phyloP scores from a whole-genome alignment of 2,888 invertebrate species.

The Rambutsinella grinnellia region DNA sequence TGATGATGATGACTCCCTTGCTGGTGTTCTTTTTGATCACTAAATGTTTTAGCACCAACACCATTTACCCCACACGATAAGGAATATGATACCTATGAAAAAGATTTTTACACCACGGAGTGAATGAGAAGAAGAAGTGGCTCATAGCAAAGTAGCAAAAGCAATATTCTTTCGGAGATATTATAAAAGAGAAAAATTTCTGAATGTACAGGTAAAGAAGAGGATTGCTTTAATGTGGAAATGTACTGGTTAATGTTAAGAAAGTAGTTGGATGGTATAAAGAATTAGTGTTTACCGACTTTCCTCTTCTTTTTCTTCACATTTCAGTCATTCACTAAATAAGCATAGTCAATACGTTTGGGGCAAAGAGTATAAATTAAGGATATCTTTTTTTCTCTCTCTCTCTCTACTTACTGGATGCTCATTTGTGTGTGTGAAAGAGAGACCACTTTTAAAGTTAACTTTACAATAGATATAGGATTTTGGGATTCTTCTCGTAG shows the following conservation, averaged over 20 bases:
- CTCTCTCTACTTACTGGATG: too few species aligned
- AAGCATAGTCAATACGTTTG: background rate
- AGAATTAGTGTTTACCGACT: conserved; percentile 8
- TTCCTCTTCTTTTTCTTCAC: background rate
- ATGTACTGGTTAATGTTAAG: background rate
- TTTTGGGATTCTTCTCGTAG: background rate
- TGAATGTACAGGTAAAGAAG: background rate
- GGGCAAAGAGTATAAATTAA: background rate
- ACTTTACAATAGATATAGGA: background rate
- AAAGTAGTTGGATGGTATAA: too few species aligned
- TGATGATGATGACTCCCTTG: background rate
- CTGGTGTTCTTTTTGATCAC: conserved; percentile 9
- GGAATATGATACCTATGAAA: background rate
- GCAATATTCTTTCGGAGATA: conserved; percentile 2
- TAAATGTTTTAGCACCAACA: background rate
- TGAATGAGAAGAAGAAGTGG: background rate
- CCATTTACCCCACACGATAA: background rate
- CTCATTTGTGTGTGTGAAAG: too few species aligned
- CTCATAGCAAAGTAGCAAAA: background rate
- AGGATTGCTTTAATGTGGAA: background rate
- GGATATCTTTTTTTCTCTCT: too few species aligned
- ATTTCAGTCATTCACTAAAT: background rate
- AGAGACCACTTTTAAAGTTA: background rate
- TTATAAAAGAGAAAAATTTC: too few species aligned
- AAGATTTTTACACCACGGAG: background rate